Evolutionary conservation across 2,888 invertebrate species (phyloP).

Genomic region (Pyrgus malvae): DNA sequence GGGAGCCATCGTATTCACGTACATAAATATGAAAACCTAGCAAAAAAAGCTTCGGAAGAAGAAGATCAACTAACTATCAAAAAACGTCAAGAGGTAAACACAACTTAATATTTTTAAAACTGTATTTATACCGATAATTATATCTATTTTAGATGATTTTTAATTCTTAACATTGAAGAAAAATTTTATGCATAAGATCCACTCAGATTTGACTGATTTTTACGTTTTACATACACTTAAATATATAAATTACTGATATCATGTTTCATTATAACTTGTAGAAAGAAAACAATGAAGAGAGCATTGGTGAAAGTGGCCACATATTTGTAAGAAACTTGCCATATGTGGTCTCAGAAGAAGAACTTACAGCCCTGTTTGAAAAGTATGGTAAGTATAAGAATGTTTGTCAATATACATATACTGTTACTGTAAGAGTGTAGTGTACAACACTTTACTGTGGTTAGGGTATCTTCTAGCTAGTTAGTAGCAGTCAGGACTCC

Average conservation of each 20-base stretch:
- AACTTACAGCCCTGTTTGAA: conserved; percentile 90
- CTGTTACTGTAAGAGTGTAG: no score
- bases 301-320: conserved; percentile 93
- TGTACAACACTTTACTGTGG: no score
- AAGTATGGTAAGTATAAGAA: conserved; percentile 85
- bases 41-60: conserved; percentile 60
- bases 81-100: conserved; percentile 61
- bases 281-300: conserved; percentile 85
- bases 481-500: no score
- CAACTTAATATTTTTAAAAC: not conserved
- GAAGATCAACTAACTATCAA: conserved; percentile 55
- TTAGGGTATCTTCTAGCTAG: no score
- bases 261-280: conserved; percentile 33
- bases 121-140: no score
- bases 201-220: no score
- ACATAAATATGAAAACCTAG: conserved; percentile 69
- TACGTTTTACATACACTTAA: no score
- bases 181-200: no score
- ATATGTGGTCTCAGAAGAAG: conserved; percentile 92
- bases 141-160: no score
- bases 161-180: no score
- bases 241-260: not conserved
- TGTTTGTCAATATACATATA: no score
- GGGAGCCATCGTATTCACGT: conserved; percentile 71
- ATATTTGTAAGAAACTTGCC: conserved; percentile 96